Evolutionary conservation across 2,113 vertebrate species (phyloP), one percentile per base, ranked within the genome.

Genomic region (Capreolus pygargus): DNA sequence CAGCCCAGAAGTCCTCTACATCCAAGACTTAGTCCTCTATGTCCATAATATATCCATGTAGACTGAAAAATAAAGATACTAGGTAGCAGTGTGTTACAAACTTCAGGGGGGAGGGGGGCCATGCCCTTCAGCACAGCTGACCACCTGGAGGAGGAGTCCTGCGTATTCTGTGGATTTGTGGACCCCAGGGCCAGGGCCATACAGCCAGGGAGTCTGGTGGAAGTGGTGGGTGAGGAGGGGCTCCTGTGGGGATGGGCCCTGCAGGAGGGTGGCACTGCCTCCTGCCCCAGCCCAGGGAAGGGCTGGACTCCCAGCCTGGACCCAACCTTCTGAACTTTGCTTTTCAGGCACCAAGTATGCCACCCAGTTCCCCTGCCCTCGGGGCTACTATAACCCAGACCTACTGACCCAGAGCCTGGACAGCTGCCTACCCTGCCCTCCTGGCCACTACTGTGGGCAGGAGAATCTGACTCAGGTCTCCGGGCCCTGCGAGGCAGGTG

Each of bases 321-420:
- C 5, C 23, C 47, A 30, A 28, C 70, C 33, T 88, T 92, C 45
- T 83, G 95, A 64, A 82, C 28, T 96, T n/a, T 96, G n/a, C 60
- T 98, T 89, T 94, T 39, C 96, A 99, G 99, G 99, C 90, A 99
- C 99, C 50, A 99, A 95, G 76, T 99, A 99, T 81, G 99, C 99
- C 67, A 99, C 99, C 0, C 99, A 99, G 98, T 99, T 99, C 82
- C 99, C 99, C 64, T 99, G 99, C 95, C 99, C 99, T 61, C 99
- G 99, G 45, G 99, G 99, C 55, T 99, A 99, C 98, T 99, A 99
- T 97, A 99, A 99, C 98, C 99, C 99, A 1, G 99, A 99, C 79
- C 96, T 98, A 30, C 99, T 99, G 99, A 99, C 99, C 55, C 99
- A 99, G 96, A 99, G 99, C 97, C 95, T 99, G 98, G 99, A 99